Base-by-base conservation (phyloP, 1,140 invertebrate genomes). In the Calosoma granatense region DNA sequence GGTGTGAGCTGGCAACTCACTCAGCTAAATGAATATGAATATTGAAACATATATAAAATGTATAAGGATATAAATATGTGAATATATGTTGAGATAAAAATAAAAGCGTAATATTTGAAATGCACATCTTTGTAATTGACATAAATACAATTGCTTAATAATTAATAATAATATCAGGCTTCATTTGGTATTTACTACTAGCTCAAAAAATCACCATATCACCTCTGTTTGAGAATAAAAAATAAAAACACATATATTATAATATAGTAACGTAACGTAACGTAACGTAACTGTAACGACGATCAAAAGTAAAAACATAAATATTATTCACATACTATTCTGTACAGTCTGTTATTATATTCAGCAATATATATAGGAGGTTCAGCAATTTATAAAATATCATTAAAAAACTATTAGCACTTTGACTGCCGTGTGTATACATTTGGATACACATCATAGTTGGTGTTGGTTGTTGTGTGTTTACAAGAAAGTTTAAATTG, bases 141-240 rank as follows among this genome's bases (percentile, higher is more conserved):
- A 47, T 47, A 47, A 47, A 47, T 47, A 47, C 41, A 47, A 47
- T n/a, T 47, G 41, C 41, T 47, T 47, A 47, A 47, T 6, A 47
- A 47, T 47, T 11, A 47, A 47, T 11, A 47, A 47, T 47, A 47
- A 47, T 47, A 47, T 47, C 41, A 47, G 41, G 41, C 41, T 47
- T 47, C 6, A 12, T 47, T 47, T 47, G 41, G 41, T 47, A n/a
- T 47, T 47, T 47, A 47, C 9, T 47, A 47, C 41, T 47, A 47
- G 41, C 41, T 47, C 41, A 47, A 47, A 17, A 12, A 47, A 47
- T 47, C 41, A 47, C 41, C 41, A 47, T 47, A 47, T 47, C 41
- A 47, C 41, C 41, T 9, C 15, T 47, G 6, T 4, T 11, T 47
- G 41, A 47, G 41, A 47, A 47, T 47, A 47, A 12, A 47, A 9